phyloP scores from a whole-genome alignment of 2,113 vertebrate genomes.

The Ictalurus furcatus region DNA sequence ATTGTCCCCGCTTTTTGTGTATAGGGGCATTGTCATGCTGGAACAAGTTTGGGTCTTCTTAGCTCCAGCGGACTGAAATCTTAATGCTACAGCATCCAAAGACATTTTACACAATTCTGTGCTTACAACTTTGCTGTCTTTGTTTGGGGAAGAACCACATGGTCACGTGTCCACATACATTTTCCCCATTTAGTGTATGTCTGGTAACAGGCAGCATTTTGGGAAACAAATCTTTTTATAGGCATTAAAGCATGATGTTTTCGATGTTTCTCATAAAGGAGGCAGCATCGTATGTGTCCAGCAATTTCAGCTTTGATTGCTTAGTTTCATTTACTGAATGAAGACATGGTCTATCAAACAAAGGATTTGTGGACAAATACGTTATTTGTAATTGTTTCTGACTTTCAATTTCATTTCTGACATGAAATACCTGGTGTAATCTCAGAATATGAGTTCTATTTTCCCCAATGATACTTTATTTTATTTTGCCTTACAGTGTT shows the following conservation, averaged over 20 bases:
- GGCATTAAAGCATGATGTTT: conserved; percentile 22
- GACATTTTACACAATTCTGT: background rate
- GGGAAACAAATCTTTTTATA: background rate
- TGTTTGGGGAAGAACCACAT: background rate
- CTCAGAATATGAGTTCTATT: background rate
- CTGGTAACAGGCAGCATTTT: background rate
- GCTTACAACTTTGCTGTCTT: background rate
- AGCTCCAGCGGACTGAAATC: background rate
- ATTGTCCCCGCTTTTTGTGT: background rate
- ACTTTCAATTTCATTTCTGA: background rate
- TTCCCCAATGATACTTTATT: background rate
- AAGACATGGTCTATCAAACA: background rate
- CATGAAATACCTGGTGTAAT: background rate
- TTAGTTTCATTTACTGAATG: background rate
- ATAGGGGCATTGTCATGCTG: background rate
- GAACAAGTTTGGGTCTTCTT: background rate
- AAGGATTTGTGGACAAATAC: background rate
- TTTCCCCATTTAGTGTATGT: background rate
- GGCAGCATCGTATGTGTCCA: background rate
- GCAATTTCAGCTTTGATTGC: background rate
- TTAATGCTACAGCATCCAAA: background rate
- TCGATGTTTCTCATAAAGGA: conserved; percentile 41
- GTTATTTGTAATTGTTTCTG: background rate
- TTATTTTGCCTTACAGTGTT: background rate
- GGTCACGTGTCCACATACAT: background rate